A percentile compares a stretch with the other conserved stretches of the same genome.
Evolutionary conservation across 2,113 vertebrate species (phyloP).

Genomic region (Aptenodytes forsteri): DNA sequence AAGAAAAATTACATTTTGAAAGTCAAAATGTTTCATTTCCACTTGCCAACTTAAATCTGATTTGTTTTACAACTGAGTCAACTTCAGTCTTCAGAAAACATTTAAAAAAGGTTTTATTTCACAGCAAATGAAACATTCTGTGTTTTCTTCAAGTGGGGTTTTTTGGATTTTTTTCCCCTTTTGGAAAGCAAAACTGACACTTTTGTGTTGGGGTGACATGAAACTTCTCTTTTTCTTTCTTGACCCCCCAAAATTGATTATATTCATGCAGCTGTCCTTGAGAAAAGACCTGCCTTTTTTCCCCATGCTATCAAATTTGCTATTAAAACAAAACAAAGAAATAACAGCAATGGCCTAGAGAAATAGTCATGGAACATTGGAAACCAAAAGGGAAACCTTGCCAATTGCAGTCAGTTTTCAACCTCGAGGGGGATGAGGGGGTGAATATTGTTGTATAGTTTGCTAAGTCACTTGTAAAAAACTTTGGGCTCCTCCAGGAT

Average conservation of each 20-base stretch:
- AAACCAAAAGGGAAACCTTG: neutral
- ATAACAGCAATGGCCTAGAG: neutral
- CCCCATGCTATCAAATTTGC: conserved; percentile 11
- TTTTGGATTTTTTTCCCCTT: neutral
- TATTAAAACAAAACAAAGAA: conserved; percentile 37
- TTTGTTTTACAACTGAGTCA: conserved; percentile 3
- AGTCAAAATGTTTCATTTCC: neutral
- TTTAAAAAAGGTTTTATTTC: neutral
- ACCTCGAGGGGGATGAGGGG: neutral
- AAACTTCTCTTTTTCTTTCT: neutral
- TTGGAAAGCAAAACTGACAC: neutral
- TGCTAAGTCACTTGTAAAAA: conserved; percentile 23
- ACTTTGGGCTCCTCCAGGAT: neutral
- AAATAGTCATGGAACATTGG: conserved; percentile 2
- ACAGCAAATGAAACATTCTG: neutral
- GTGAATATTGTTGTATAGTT: neutral
- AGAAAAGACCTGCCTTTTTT: neutral
- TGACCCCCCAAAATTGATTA: neutral
- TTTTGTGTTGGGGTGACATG: neutral
- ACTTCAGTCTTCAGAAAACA: neutral
- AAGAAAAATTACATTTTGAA: neutral
- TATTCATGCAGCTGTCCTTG: neutral
- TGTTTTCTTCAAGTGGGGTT: neutral
- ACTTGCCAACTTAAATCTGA: conserved; percentile 11
- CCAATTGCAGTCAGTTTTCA: conserved; percentile 2